phyloP scores from a whole-genome alignment of 1,140 invertebrate genomes.

The Temnothorax curvispinosus region DNA sequence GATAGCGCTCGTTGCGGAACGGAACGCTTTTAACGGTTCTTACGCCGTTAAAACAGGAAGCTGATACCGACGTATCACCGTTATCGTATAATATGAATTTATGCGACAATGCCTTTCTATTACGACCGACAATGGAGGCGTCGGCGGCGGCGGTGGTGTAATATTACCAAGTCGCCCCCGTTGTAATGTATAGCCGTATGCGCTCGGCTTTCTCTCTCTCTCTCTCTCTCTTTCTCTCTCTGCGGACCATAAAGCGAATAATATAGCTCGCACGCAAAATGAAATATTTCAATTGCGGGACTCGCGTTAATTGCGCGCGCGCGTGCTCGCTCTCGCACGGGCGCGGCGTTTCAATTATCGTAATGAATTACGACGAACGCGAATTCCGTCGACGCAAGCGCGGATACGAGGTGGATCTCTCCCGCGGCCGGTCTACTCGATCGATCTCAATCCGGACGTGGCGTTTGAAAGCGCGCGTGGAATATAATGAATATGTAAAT shows the following conservation, averaged over 20 bases:
- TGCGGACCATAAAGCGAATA: conserved; percentile 51
- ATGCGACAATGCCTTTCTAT: conserved; percentile 59
- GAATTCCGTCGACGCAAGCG: conserved; percentile 17
- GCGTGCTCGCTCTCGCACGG: not conserved
- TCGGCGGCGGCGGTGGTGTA: conserved; percentile 14
- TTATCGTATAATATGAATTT: conserved; percentile 60
- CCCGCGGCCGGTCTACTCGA: conserved; percentile 2
- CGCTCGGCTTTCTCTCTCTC: not conserved
- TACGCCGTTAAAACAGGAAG: conserved; percentile 46
- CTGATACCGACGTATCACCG: conserved; percentile 41
- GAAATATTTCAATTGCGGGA: conserved; percentile 57
- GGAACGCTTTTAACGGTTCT: conserved; percentile 40
- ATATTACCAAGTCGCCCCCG: conserved; percentile 46
- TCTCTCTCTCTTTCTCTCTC: conserved; percentile 14
- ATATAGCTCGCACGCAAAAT: conserved; percentile 51
- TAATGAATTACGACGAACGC: conserved; percentile 41
- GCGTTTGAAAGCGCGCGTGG: not conserved
- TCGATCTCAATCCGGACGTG: conserved; percentile 24
- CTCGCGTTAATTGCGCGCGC: conserved; percentile 53
- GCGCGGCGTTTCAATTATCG: conserved; percentile 42
- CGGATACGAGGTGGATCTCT: conserved; percentile 10
- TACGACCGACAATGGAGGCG: conserved; percentile 24
- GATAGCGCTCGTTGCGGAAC: conserved; percentile 16
- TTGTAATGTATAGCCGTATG: conserved; percentile 42
- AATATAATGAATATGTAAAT: conserved; percentile 61